These are phyloP conservation scores for Limenitis camilla DNA, from an alignment of 2,888 invertebrate genomes.

Conservation along the genomic window DNA sequence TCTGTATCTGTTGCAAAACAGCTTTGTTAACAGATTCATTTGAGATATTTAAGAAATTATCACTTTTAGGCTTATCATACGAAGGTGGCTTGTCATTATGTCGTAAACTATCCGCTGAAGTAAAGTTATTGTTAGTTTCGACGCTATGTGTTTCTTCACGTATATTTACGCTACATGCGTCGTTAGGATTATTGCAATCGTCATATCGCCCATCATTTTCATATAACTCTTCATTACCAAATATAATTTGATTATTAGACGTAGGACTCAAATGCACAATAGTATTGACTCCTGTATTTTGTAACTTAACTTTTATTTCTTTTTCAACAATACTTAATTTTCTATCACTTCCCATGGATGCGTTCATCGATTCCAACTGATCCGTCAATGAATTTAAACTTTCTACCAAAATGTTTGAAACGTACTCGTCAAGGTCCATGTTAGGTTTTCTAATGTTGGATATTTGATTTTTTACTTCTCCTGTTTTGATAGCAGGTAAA, in stretches of 20 bases:
- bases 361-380: constrained; percentile 61
- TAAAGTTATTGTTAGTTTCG: constrained; percentile 42
- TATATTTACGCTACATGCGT: constrained; percentile 31
- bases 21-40: constrained; percentile 54
- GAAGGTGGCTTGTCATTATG: constrained; percentile 13
- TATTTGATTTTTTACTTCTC: constrained; percentile 23
- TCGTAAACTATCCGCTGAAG: constrained; percentile 30
- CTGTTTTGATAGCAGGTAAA: constrained; percentile 6
- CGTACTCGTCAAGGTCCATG: constrained; percentile 65
- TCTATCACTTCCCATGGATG: constrained; percentile 50
- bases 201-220: constrained; percentile 38
- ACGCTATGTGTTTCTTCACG: constrained; percentile 38
- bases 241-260: constrained; percentile 66
- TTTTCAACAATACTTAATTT: constrained; percentile 65
- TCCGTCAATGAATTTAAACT: constrained; percentile 67
- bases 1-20: constrained; percentile 64
- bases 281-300: constrained; percentile 65
- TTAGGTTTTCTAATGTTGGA: constrained; percentile 27
- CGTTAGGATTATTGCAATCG: constrained; percentile 34
- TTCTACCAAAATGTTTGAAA: constrained; percentile 68
- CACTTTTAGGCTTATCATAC: constrained; percentile 19
- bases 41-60: constrained; percentile 28
- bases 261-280: constrained; percentile 68
- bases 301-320: constrained; percentile 67
- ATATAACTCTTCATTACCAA: constrained; percentile 62